Base-by-base conservation (phyloP, 2,888 invertebrate genomes). In the Prenolepis imparis region DNA sequence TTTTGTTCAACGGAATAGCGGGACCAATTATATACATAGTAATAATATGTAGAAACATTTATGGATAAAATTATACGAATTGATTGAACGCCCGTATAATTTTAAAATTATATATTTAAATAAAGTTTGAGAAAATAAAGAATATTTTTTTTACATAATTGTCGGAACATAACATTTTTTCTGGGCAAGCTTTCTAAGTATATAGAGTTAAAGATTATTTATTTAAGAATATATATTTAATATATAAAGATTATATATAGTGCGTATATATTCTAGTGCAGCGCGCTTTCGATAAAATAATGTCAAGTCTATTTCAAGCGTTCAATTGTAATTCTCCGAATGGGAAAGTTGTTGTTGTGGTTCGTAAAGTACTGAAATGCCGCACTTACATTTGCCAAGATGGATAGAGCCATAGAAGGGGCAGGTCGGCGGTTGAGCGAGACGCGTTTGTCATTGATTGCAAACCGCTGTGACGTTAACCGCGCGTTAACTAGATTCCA, bases 401-500 rank as follows among this genome's bases (percentile, higher is more conserved):
- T 61, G 24, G 59, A 80, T 80, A 36, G 59, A 78, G 57, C 67
- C 68, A 78, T 78, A 78, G 68, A 68, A 57, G 68, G 59, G 59
- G 48, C 21, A 41, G 32, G 36, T 36, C 24, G 48, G 59, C 11
- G 57, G 32, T 57, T 57, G 63, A 39, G 81, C 36, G 74, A 61
- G 39, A 63, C 28, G 18, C 44, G 70, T 59, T 59, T 67, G 78
- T 80, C 78, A 80, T 72, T 73, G 78, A 78, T 73, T 83, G 73
- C 39, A 83, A 85, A 85, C 80, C 61, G 59, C 63, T 24, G 57
- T 78, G 72, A 86, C 88, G 88, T 84, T 74, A 82, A 70, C 70
- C 48, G 57, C 48, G 32, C 84, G 48, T 84, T 86, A 84, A 86
- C 83, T 81, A 67, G 83, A 86, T 86, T 85, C 70, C 52, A 77